Evolutionary conservation across 2,113 vertebrate genomes (phyloP).

Genomic region (Myotis yumanensis): DNA sequence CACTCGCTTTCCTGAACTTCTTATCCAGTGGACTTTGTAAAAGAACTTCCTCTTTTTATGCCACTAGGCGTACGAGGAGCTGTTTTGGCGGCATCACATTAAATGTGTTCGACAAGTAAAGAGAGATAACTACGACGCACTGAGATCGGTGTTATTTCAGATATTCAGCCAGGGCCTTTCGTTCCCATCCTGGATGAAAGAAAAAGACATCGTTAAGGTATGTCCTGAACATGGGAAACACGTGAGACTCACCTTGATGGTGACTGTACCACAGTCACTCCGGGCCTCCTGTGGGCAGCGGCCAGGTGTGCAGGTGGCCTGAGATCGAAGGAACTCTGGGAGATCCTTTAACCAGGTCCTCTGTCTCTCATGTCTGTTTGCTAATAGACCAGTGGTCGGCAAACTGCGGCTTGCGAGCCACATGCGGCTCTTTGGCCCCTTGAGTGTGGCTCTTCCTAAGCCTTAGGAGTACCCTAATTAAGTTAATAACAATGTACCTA

Average conservation of each 20-base stretch:
- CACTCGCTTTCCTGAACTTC: background rate
- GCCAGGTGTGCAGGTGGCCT: background rate
- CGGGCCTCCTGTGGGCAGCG: background rate
- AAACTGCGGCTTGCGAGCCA: too few species aligned
- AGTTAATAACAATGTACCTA: too few species aligned
- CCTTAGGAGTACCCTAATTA: too few species aligned
- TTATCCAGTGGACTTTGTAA: background rate
- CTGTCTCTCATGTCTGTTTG: background rate
- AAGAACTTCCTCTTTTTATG: background rate
- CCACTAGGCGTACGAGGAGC: conserved; percentile 83
- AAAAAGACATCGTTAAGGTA: conserved; percentile 89
- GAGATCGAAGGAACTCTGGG: background rate
- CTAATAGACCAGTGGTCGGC: background rate
- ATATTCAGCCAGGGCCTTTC: conserved; percentile 86
- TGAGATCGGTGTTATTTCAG: conserved; percentile 87
- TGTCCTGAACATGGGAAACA: background rate
- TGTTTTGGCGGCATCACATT: conserved; percentile 82
- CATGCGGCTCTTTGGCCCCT: too few species aligned
- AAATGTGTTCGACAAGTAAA: conserved; percentile 84
- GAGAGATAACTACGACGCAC: conserved; percentile 83
- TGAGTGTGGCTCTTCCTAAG: too few species aligned
- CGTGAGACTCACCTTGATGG: rapidly evolving
- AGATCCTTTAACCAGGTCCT: too few species aligned
- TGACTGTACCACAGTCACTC: rapidly evolving
- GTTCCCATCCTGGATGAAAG: conserved; percentile 87